Base-by-base conservation (phyloP, 23 tunicate genomes). In the Styela plicata region DNA sequence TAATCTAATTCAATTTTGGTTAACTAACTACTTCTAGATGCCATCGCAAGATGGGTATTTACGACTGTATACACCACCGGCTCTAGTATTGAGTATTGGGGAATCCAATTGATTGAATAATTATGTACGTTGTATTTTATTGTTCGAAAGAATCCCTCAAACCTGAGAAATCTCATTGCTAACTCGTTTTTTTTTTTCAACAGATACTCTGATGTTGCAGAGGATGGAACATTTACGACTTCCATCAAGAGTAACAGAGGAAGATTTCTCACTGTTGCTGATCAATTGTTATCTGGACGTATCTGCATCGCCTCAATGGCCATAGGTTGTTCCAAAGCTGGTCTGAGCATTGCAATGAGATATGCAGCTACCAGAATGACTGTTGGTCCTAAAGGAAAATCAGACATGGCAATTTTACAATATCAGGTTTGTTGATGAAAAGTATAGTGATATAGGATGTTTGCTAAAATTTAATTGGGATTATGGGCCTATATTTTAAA, bases 291-390 rank as follows among this genome's bases (percentile, higher is more conserved):
- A 29, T 95, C 99, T 2, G 99, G 99, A 1, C 79, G 99, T 24
- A 83, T 95, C 30, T 95, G 99, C 64, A 95, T 95, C 25, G 90
- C 99, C 25, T 82, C 99, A 33, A 95, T 95, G 99, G 87, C 95
- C 19, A 86, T 89, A 1, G 99, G 99, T 28, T 96, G 83, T 34
- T 91, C 92, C 33, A 95, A 95, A 86, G 99, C 99, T 22, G 70
- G 87, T 37, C 75, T 95, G 30, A 90, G 96, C 34, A 89, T 86
- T 18, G 82, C 99, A 22, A 82, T 95, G 69, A 79, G 99, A 21
- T 95, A 95, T 70, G 95, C 94, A 18, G 99, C 99, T 2, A 89
- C 99, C 0, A 84, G 99, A 2, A 64, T 89, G 27, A 90, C 99
- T 31, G 99, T 95, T 57, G 99, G 99, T 3, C 75, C 88, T 2